Percentiles rank a stretch among this genome's conserved stretches.
Conservation (phyloP, 2,888 invertebrate genomes). For the Ceriagrion tenellum region DNA sequence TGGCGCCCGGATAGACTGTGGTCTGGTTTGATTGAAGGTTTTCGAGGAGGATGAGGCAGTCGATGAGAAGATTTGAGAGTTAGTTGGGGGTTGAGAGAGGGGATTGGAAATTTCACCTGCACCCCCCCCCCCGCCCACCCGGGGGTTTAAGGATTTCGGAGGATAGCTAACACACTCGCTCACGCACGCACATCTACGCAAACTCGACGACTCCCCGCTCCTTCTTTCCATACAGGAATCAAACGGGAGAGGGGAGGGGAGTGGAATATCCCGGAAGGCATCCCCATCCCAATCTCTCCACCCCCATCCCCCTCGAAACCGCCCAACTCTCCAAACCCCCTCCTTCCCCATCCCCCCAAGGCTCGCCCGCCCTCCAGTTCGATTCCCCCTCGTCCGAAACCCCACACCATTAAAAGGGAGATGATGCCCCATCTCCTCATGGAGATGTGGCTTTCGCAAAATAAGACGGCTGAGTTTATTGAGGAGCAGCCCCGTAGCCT, state of each 20-base stretch:
- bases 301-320: background rate
- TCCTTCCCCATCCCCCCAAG: background rate
- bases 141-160: slow-evolving; percentile 24
- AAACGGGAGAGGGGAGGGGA: background rate
- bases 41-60: background rate
- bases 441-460: slow-evolving; percentile 30
- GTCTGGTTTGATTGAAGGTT: background rate
- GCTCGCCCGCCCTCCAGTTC: background rate
- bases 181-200: background rate
- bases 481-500: background rate
- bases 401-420: slow-evolving; percentile 13
- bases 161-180: background rate
- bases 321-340: too few relatives aligned
- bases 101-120: background rate
- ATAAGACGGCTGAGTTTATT: slow-evolving; percentile 46
- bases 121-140: too few relatives aligned
- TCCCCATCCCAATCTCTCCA: background rate
- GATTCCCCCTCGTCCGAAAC: background rate
- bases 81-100: background rate
- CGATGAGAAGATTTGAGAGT: background rate
- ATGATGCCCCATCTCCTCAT: slow-evolving; percentile 37
- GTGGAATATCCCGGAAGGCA: background rate
- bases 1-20: background rate
- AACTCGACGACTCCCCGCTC: background rate
- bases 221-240: background rate